These are phyloP conservation scores for Dinocampus coccinellae DNA, from an alignment of 2,888 invertebrate genomes.

Conservation along the genomic window DNA sequence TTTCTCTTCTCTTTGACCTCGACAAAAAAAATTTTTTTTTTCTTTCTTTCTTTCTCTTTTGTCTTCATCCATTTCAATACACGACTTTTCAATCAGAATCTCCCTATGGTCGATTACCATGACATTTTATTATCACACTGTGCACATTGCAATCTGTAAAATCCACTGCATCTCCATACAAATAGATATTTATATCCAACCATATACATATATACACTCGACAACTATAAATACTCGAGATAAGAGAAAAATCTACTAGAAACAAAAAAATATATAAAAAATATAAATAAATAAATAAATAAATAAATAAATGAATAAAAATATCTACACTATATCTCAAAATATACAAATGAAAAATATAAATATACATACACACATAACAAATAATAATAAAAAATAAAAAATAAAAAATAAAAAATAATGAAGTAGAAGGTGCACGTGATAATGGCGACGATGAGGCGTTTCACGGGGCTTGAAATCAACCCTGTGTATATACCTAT, in stretches of 20 bases:
- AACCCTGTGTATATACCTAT: neutral
- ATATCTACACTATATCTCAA: neutral
- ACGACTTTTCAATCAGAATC: slow-evolving; percentile 27
- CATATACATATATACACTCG: neutral
- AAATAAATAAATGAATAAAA: neutral
- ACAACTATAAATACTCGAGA: neutral
- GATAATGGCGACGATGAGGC: neutral
- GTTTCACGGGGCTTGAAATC: neutral
- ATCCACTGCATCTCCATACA: neutral
- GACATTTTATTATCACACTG: slow-evolving; percentile 13
- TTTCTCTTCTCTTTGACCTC: slow-evolving; percentile 11
- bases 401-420: neutral
- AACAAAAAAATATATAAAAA: neutral
- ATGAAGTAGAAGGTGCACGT: neutral
- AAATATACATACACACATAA: neutral
- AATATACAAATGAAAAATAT: neutral
- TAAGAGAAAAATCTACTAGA: neutral
- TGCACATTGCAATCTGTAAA: slow-evolving; percentile 5
- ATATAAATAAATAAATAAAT: neutral
- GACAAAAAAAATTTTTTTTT: no score
- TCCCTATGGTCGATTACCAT: slow-evolving; percentile 8
- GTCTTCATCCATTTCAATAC: slow-evolving; percentile 8
- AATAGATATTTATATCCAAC: neutral
- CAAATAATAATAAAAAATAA: neutral
- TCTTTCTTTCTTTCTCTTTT: neutral